phyloP scores from a whole-genome alignment of 2,888 invertebrate species.

The Panzeria rudis region DNA sequence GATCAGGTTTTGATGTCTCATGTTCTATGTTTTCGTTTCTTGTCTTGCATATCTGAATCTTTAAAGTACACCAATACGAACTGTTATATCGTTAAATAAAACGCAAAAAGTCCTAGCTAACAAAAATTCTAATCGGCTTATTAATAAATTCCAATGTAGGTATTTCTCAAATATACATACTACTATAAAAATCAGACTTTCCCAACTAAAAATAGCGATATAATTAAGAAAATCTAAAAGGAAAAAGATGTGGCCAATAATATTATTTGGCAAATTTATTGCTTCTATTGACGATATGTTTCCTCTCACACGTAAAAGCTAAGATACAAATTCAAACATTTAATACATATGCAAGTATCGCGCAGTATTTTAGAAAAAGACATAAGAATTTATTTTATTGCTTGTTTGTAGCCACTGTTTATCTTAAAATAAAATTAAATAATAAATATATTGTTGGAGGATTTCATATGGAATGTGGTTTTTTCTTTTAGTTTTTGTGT shows the following conservation, averaged over 20 bases:
- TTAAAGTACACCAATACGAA: constrained; percentile 8
- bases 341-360: not conserved
- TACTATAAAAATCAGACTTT: too few species aligned
- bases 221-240: too few species aligned
- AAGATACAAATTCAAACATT: constrained; percentile 6
- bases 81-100: too few species aligned
- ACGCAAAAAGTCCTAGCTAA: too few species aligned
- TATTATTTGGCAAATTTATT: too few species aligned
- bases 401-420: constrained; percentile 65
- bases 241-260: not conserved
- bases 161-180: too few species aligned
- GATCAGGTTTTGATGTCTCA: constrained; percentile 77
- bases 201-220: too few species aligned
- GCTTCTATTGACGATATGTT: too few species aligned
- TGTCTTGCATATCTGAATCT: constrained; percentile 12
- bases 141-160: too few species aligned
- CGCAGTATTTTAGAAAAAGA: constrained; percentile 36
- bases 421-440: constrained; percentile 57
- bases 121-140: too few species aligned
- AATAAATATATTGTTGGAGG: constrained; percentile 53
- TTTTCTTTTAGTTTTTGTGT: not conserved
- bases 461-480: constrained; percentile 18
- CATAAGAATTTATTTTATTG: constrained; percentile 63
- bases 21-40: constrained; percentile 34
- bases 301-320: constrained; percentile 26